Evolutionary conservation across 2,113 vertebrate species (phyloP), one percentile per base, ranked within the genome.

Genomic region (Oxyruncus cristatus): DNA sequence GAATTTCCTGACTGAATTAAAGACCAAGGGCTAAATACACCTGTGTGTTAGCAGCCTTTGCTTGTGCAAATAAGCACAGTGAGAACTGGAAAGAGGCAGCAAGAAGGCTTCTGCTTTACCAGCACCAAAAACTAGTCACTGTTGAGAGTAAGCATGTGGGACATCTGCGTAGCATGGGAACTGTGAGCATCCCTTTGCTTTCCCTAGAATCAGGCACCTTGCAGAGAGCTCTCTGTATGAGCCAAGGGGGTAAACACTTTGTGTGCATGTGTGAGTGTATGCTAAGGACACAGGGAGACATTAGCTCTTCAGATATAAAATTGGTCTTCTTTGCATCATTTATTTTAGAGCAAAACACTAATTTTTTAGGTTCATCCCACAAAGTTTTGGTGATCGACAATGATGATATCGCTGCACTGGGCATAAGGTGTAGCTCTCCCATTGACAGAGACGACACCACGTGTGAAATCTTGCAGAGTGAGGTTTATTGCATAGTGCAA

Each of bases 41-140:
- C 12, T 42, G 9, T 20, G 26, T 37, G 26, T 32, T 24, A 49
- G 13, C 20, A 81, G 55, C 30, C 14, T 65, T 61, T 61, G 35
- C 22, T 28, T 42, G 5, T 35, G 30, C 27, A 58, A 83, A 37
- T 5, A 6, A 27, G 26, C 0, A 0, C 16, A 63, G 10, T 27
- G 32, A 62, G 50, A 66, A 44, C 21, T 30, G 35, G 23, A 72
- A 87, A 63, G 53, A 24, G 22, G 52, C 83, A 44, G 24, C 3
- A 49, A 44, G n/a, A 30, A 55, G 10, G 5, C 1, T 53, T 20
- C 13, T 56, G 35, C 14, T 41, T 73, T 46, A 47, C 11, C 35
- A 42, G 19, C 1, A 0, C 22, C 42, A 21, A 65, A 84, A 73
- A 7, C 12, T 35, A n/a, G 14, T 14, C 49, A 44, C 3, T n/a